Evolutionary conservation across 2,888 invertebrate species (phyloP), one percentile per base, ranked within the genome.

Genomic region (Drosophila koepferae): DNA sequence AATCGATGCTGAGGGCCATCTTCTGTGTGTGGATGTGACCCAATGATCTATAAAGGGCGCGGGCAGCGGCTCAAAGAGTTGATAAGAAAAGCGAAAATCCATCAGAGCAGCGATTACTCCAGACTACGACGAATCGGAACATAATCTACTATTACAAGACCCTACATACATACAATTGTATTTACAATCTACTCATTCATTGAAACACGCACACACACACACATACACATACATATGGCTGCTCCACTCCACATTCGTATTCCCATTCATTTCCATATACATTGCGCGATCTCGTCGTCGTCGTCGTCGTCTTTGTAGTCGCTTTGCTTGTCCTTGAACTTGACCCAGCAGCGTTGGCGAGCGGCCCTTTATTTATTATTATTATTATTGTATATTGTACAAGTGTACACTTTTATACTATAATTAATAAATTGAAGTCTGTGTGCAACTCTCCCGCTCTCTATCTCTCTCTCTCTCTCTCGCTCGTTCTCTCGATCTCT

Each of bases 281-380:
- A 54, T 46, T 53, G 71, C 55, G 62, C 67, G 63, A 18, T 41
- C 40, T 23, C 51, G 70, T 54, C 61, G 69, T 31, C 41, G 63
- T 71, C 51, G 63, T 56, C 61, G 67, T 31, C 41, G 63, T 71
- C 51, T 61, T 56, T 58, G 71, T 65, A 41, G 73, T 71, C 51
- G 76, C 63, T 63, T 68, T 60, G 80, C 88, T 87, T 89, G 89
- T 86, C 90, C 90, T 89, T 86, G 90, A 86, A 86, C 90, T 86
- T 86, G 90, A 86, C 90, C 85, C 82, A 85, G 81, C 89, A 63
- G 71, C 79, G 82, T 16, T 65, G 73, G 56, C 80, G 80, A 85
- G 88, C 72, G 82, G 82, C 86, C 88, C 83, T 87, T 83, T 83
- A 51, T 72, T 77, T 87, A 74, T 81, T 72, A 23, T 23, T 23